These are phyloP conservation scores for Dione vanillae DNA, from an alignment of 2,888 invertebrate species.

Conservation along the genomic window DNA sequence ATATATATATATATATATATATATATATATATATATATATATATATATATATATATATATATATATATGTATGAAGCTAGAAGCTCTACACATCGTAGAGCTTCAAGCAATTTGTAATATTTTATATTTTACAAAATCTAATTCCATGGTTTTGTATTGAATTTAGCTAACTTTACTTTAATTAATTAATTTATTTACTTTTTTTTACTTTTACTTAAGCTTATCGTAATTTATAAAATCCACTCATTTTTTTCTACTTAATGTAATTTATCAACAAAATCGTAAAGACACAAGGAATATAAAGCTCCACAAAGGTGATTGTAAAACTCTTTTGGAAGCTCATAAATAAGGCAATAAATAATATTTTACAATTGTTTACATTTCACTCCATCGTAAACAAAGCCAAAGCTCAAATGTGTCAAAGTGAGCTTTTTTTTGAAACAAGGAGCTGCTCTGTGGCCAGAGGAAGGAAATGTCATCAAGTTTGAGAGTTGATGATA, in stretches of 20 bases:
- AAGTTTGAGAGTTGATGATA: constrained; percentile 21
- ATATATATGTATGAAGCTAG: too few species aligned
- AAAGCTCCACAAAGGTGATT: not conserved
- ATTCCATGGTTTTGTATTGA: too few species aligned
- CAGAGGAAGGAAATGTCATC: constrained; percentile 23
- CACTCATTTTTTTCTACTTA: not conserved
- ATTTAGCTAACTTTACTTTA: too few species aligned
- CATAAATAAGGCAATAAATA: constrained; percentile 60
- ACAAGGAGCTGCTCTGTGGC: constrained; percentile 44
- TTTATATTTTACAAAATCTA: too few species aligned
- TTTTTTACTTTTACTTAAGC: too few species aligned
- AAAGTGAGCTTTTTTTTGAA: constrained; percentile 38
- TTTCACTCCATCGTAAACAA: constrained; percentile 59
- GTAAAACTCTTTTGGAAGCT: constrained; percentile 55
- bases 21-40: too few species aligned
- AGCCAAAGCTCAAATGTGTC: constrained; percentile 48
- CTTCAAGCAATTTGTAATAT: too few species aligned
- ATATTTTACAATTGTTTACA: constrained; percentile 76
- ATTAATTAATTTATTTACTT: too few species aligned
- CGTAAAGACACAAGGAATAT: not conserved
- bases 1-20: too few species aligned
- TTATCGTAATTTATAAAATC: too few species aligned
- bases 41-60: too few species aligned
- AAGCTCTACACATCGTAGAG: too few species aligned
- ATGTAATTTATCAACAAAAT: constrained; percentile 1